These are phyloP conservation scores for Odontothrips loti DNA, from an alignment of 2,888 invertebrate species.

Conservation along the genomic window DNA sequence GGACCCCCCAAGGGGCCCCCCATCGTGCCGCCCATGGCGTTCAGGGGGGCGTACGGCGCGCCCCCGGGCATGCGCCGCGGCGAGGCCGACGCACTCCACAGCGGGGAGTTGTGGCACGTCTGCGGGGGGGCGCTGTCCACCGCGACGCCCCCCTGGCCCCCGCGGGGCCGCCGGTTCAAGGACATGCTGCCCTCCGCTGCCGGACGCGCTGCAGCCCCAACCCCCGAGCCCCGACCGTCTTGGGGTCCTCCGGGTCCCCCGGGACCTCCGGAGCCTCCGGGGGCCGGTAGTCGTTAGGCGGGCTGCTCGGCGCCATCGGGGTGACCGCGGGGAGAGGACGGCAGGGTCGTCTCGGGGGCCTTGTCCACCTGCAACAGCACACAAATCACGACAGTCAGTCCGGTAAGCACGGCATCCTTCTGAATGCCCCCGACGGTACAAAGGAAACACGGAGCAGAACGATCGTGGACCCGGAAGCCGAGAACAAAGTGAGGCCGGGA, in stretches of 20 bases:
- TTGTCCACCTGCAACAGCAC: not conserved
- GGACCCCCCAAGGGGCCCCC: not conserved
- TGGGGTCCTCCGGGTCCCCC: not conserved
- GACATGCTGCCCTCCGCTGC: not conserved
- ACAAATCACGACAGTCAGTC: not conserved
- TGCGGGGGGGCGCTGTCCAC: not conserved
- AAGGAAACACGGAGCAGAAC: not conserved
- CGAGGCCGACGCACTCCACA: not conserved
- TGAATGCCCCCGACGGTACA: no score
- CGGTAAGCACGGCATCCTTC: no score
- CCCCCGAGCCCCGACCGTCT: not conserved
- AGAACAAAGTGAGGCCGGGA: not conserved
- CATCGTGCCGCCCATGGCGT: not conserved
- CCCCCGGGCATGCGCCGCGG: conserved; percentile 1
- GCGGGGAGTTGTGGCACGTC: conserved; percentile 11
- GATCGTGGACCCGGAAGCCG: not conserved
- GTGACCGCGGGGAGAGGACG: not conserved
- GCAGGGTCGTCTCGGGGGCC: not conserved
- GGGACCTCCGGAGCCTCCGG: not conserved
- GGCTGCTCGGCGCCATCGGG: not conserved
- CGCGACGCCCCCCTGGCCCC: not conserved
- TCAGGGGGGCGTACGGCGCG: not conserved
- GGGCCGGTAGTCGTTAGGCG: not conserved
- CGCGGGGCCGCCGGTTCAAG: not conserved
- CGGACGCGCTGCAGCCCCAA: no score